These are phyloP conservation scores for Rhagonycha fulva DNA, from an alignment of 2,888 invertebrate genomes.

Conservation along the genomic window DNA sequence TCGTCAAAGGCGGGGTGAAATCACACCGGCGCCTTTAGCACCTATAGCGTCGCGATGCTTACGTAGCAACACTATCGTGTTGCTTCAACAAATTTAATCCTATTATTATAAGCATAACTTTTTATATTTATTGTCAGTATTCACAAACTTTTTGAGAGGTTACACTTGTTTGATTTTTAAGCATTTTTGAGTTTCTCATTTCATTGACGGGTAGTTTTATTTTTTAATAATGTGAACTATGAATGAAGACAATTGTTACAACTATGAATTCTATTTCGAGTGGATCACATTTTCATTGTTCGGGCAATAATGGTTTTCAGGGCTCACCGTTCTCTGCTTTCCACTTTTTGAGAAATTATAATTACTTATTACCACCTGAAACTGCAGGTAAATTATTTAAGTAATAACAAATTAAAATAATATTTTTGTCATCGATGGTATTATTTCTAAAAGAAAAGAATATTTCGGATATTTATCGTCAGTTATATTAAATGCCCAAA, in stretches of 20 bases:
- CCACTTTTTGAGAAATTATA: constrained; percentile 67
- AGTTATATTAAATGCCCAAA: too few relatives aligned
- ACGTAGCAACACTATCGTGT: constrained; percentile 42
- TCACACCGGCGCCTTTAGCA: constrained; percentile 31
- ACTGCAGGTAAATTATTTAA: constrained; percentile 56
- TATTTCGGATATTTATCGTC: too few relatives aligned
- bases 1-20: constrained; percentile 43
- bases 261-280: constrained; percentile 39
- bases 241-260: constrained; percentile 10
- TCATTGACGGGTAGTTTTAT: constrained; percentile 9
- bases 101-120: constrained; percentile 4
- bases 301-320: constrained; percentile 42
- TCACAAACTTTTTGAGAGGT: background rate
- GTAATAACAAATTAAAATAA: background rate
- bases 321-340: constrained; percentile 64
- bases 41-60: constrained; percentile 45
- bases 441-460: too few relatives aligned
- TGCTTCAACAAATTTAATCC: constrained; percentile 15
- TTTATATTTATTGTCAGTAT: background rate
- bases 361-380: constrained; percentile 63
- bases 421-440: background rate
- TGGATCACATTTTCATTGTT: constrained; percentile 43
- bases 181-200: background rate
- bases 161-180: background rate
- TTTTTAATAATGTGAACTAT: constrained; percentile 9